phyloP scores from a whole-genome alignment of 2,888 invertebrate genomes.

The Amorpha juglandis region DNA sequence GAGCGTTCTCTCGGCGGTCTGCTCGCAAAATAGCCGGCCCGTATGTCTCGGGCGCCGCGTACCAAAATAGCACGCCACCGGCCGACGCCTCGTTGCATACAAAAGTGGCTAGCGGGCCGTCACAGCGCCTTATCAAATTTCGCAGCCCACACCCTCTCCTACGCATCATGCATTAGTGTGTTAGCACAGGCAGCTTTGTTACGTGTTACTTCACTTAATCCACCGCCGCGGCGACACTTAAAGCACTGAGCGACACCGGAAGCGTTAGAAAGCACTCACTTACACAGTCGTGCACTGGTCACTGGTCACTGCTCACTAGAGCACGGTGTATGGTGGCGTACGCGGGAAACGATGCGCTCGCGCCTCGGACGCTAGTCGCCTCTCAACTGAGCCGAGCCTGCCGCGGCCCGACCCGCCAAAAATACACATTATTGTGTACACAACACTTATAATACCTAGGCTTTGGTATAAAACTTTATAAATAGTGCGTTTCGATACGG shows the following conservation, averaged over 20 bases:
- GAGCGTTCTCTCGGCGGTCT: slow-evolving; percentile 45
- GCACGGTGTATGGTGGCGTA: slow-evolving; percentile 45
- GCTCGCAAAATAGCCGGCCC: slow-evolving; percentile 63
- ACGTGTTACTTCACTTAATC: slow-evolving; percentile 61
- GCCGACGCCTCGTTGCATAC: slow-evolving; percentile 71
- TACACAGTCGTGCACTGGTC: slow-evolving; percentile 59
- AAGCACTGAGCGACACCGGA: slow-evolving; percentile 66
- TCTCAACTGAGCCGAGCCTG: slow-evolving; percentile 52
- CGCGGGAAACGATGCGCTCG: slow-evolving; percentile 42
- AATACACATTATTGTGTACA: slow-evolving; percentile 81
- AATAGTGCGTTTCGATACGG: slow-evolving; percentile 55
- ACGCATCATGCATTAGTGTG: slow-evolving; percentile 79
- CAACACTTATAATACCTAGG: slow-evolving; percentile 76
- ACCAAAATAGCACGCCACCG: slow-evolving; percentile 73
- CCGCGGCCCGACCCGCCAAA: slow-evolving; percentile 66
- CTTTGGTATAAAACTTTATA: slow-evolving; percentile 76
- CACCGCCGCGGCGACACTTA: slow-evolving; percentile 54
- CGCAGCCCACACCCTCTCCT: slow-evolving; percentile 73
- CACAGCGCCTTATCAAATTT: slow-evolving; percentile 82
- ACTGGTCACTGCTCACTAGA: slow-evolving; percentile 52
- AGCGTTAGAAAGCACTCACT: slow-evolving; percentile 72
- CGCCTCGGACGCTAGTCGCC: slow-evolving; percentile 49
- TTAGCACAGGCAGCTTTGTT: slow-evolving; percentile 69
- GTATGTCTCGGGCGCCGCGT: slow-evolving; percentile 34
- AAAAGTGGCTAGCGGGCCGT: slow-evolving; percentile 72